Conservation (phyloP, 2,888 invertebrate species). For the Lepeophtheirus nordmannii region DNA sequence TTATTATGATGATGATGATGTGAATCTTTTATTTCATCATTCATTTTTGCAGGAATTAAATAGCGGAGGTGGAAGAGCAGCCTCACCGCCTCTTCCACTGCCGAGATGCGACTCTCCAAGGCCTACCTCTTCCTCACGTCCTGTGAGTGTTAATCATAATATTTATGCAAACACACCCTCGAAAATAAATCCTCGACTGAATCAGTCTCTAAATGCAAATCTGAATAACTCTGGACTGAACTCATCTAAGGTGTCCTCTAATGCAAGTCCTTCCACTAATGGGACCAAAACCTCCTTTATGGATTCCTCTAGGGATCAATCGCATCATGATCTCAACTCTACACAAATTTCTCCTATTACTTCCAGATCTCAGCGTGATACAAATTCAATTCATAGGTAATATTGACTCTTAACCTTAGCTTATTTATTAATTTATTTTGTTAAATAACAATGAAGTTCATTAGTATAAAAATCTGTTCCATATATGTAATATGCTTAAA, state of each 20-base stretch:
- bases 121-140: background rate
- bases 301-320: constrained; percentile 29
- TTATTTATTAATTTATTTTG: too few species aligned
- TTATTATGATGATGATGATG: background rate
- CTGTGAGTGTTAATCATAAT: constrained; percentile 8
- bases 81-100: background rate
- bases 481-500: too few species aligned
- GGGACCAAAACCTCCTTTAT: constrained; percentile 28
- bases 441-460: too few species aligned
- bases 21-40: background rate
- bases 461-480: too few species aligned
- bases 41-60: background rate
- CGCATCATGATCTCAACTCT: constrained; percentile 25
- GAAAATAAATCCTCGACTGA: background rate
- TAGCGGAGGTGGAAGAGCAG: background rate
- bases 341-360: constrained; percentile 27
- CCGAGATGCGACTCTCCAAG: too few species aligned
- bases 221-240: background rate
- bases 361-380: constrained; percentile 20
- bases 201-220: background rate
- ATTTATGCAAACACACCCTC: constrained; percentile 17
- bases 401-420: too few species aligned
- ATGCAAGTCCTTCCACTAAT: background rate
- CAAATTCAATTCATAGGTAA: too few species aligned
- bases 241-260: constrained; percentile 10